Conservation (phyloP, 2,113 vertebrate species). For the Genyomyrus donnyi region DNA sequence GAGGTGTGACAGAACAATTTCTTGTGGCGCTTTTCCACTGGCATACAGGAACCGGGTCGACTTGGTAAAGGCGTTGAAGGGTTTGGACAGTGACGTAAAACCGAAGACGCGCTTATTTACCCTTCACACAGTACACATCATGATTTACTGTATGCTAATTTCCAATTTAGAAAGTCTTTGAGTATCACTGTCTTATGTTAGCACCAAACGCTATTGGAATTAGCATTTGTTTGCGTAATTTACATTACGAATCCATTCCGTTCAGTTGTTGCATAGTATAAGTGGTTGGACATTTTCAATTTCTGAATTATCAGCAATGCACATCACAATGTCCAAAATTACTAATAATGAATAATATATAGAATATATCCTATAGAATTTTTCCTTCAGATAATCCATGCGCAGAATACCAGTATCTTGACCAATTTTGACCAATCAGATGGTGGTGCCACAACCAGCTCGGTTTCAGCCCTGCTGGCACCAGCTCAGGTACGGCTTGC, state of each 20-base stretch:
- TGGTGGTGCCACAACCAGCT: neutral
- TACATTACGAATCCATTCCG: neutral
- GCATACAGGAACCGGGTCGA: neutral
- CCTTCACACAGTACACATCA: too few species aligned
- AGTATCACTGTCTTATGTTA: too few species aligned
- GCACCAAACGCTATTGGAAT: too few species aligned
- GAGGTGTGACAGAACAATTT: neutral
- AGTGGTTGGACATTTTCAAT: neutral
- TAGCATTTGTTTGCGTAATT: too few species aligned
- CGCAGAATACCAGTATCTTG: neutral
- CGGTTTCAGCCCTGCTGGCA: neutral
- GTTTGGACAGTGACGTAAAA: too few species aligned
- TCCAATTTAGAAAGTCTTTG: too few species aligned
- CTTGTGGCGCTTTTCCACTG: neutral
- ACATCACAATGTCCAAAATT: neutral
- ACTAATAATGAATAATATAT: neutral
- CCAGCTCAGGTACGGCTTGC: too few species aligned
- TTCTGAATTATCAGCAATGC: neutral
- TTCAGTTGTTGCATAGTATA: neutral
- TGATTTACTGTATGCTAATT: too few species aligned
- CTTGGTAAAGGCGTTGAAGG: too few species aligned
- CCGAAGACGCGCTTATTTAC: too few species aligned
- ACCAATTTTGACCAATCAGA: neutral
- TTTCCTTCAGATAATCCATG: neutral
- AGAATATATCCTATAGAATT: neutral